A percentile compares a stretch with the other conserved stretches of the same genome.
Conservation (phyloP, 92 coral and sea anemone genomes). For the Epizoanthus rinbou region DNA sequence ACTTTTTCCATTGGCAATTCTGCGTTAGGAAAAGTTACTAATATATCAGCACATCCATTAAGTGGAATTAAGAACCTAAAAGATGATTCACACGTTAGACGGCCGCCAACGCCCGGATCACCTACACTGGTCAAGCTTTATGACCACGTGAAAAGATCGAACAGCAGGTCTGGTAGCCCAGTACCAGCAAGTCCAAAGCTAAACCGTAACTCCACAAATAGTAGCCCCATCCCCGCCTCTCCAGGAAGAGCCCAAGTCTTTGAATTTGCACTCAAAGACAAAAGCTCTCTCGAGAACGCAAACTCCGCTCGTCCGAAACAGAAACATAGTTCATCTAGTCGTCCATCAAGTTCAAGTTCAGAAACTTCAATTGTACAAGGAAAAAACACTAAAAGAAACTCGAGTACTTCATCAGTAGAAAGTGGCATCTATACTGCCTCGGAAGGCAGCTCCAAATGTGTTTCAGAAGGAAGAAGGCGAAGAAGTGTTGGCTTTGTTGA, state of each 20-base stretch:
- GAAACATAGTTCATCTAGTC: not conserved
- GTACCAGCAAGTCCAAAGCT: constrained; percentile 1
- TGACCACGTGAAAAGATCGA: constrained; percentile 16
- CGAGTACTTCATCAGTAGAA: not conserved
- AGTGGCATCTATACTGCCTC: not conserved
- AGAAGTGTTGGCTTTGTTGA: not conserved
- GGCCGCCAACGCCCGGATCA: not conserved
- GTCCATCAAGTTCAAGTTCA: not conserved
- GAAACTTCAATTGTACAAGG: not conserved
- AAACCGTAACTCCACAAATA: constrained; percentile 1
- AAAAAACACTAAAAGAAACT: not conserved
- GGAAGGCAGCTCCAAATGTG: not conserved
- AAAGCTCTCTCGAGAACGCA: not conserved
- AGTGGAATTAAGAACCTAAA: not conserved
- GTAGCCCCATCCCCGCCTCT: not conserved
- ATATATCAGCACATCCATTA: not conserved
- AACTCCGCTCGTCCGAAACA: not conserved
- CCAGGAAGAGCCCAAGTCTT: not conserved
- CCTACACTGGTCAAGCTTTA: constrained; percentile 19
- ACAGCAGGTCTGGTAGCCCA: constrained; percentile 16
- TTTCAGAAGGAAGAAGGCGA: not conserved
- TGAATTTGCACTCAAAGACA: constrained; percentile 1
- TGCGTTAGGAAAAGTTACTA: not conserved
- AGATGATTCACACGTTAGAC: not conserved
- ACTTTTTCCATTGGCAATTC: not conserved